Percentiles rank a stretch among this genome's conserved stretches.
These are phyloP conservation scores for Calephelis nemesis DNA, from an alignment of 1,140 invertebrate species.

Conservation along the genomic window DNA sequence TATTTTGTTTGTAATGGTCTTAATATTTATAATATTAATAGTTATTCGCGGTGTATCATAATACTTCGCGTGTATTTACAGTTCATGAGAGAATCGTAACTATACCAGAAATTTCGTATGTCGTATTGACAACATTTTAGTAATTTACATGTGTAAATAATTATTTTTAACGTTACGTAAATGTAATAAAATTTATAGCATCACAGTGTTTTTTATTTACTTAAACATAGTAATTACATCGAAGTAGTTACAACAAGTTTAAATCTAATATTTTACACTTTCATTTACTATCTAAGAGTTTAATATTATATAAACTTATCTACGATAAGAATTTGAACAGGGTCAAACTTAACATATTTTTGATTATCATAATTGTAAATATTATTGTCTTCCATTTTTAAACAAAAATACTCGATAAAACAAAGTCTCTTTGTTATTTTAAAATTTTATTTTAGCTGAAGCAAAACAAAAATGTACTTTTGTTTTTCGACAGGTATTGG, in stretches of 20 bases:
- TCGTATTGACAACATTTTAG: conserved; percentile 32
- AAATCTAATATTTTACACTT: conserved; percentile 1
- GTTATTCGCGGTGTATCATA: no score
- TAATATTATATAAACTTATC: background rate
- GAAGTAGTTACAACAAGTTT: conserved; percentile 29
- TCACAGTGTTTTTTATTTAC: conserved; percentile 68
- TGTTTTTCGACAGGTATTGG: no score
- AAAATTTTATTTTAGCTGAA: background rate
- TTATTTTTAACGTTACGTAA: conserved; percentile 43
- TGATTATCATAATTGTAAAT: background rate
- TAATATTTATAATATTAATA: background rate
- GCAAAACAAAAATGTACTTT: no score
- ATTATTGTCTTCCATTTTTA: background rate
- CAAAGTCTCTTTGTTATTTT: background rate
- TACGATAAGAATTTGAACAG: background rate
- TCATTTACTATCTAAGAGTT: background rate
- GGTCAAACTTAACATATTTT: conserved; percentile 7
- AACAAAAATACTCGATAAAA: background rate
- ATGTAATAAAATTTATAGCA: conserved; percentile 67
- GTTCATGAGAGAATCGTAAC: background rate
- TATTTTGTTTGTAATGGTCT: no score
- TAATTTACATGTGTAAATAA: conserved; percentile 45
- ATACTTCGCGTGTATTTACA: conserved; percentile 1
- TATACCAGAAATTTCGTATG: conserved; percentile 12
- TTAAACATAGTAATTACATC: conserved; percentile 36